A percentile compares a stretch with the other conserved stretches of the same genome.
These are phyloP conservation scores for Sebastes hopkinsi DNA, from an alignment of 2,797 vertebrate species.

Conservation along the genomic window DNA sequence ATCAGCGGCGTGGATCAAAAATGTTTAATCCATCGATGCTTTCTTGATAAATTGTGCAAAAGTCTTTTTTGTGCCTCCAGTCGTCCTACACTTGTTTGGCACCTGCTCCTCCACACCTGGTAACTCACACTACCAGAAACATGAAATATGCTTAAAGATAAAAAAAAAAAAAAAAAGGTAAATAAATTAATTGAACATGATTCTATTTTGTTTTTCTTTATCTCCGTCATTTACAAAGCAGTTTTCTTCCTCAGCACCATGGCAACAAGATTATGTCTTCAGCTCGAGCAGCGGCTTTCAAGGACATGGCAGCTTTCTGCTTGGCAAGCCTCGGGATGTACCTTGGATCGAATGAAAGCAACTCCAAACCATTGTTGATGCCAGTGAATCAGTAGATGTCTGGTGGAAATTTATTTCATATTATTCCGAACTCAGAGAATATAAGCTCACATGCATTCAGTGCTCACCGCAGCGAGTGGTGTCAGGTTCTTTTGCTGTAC, in stretches of 20 bases:
- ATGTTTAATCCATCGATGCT: neutral
- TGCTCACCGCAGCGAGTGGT: neutral
- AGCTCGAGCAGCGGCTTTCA: constrained; percentile 45
- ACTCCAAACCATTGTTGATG: constrained; percentile 18
- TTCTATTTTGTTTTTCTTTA: neutral
- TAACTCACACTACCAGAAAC: neutral
- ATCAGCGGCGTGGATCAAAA: constrained; percentile 26
- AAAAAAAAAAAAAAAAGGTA: neutral
- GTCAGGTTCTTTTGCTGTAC: neutral
- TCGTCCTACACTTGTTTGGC: neutral
- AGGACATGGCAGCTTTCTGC: constrained; percentile 44
- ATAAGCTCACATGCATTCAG: neutral
- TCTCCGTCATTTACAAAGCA: constrained; percentile 8
- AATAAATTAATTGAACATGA: neutral
- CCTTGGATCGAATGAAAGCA: constrained; percentile 1
- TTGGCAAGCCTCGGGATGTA: constrained; percentile 21
- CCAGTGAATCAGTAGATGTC: constrained; percentile 20
- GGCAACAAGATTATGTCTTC: constrained; percentile 57
- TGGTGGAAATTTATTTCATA: neutral
- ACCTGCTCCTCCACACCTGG: neutral
- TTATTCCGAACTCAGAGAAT: neutral
- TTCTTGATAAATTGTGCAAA: constrained; percentile 6
- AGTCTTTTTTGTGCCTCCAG: constrained; percentile 1
- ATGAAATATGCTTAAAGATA: neutral
- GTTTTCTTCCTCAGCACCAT: constrained; percentile 36